Conservation (phyloP, 2,888 invertebrate genomes). For the Argynnis bischoffii region DNA sequence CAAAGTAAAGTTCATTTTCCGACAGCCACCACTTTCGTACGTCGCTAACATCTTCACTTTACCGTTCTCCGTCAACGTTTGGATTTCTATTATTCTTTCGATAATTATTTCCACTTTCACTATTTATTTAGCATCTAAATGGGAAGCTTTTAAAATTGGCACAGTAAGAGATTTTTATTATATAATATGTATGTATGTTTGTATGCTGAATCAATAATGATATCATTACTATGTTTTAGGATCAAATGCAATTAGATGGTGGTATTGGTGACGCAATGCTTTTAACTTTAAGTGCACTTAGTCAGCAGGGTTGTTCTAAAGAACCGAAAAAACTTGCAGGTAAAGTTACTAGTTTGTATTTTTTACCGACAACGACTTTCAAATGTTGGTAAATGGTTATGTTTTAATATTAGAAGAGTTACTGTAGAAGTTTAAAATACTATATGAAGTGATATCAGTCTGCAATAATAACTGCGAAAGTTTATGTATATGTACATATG, state of each 20-base stretch:
- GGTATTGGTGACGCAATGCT: conserved; percentile 71
- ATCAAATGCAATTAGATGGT: conserved; percentile 55
- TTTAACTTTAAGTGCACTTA: conserved; percentile 78
- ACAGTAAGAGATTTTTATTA: conserved; percentile 41
- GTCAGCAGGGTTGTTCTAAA: conserved; percentile 81
- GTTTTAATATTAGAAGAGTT: too few species aligned
- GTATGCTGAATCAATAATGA: neutral
- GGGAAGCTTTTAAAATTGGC: conserved; percentile 50
- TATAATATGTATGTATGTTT: neutral
- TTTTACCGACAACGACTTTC: too few species aligned
- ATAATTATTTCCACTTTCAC: conserved; percentile 58
- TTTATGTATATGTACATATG: too few species aligned
- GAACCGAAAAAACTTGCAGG: conserved; percentile 69
- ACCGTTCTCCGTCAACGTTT: conserved; percentile 83
- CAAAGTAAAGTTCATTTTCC: conserved; percentile 81
- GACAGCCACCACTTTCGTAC: conserved; percentile 85
- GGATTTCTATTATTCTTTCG: conserved; percentile 77
- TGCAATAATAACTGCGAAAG: too few species aligned
- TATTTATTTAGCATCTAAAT: conserved; percentile 64
- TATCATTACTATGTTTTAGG: conserved; percentile 40
- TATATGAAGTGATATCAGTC: too few species aligned
- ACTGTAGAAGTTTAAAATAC: too few species aligned
- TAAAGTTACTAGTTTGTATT: too few species aligned
- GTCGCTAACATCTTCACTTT: conserved; percentile 85
- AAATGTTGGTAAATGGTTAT: too few species aligned